Percentiles rank a stretch among this genome's conserved stretches.
Conservation (phyloP, 2,888 invertebrate species). For the Zygaena filipendulae region DNA sequence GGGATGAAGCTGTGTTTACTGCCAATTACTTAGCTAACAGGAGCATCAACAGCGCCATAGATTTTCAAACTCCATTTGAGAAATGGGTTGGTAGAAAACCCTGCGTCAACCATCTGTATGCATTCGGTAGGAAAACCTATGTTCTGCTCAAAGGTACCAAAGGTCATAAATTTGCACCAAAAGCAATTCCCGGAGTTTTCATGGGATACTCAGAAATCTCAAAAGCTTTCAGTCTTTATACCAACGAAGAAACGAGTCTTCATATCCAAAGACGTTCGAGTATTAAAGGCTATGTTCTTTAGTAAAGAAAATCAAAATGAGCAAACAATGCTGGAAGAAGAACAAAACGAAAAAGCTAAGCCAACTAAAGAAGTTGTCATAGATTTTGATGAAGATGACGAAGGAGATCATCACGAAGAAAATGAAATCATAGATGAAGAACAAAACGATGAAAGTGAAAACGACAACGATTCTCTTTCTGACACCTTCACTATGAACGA, state of each 20-base stretch:
- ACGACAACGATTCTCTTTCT: too few species aligned
- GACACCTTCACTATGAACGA: too few species aligned
- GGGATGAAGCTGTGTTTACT: slow-evolving; percentile 9
- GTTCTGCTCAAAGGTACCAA: slow-evolving; percentile 5
- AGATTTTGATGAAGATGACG: too few species aligned
- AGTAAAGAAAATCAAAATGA: background rate
- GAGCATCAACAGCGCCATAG: slow-evolving; percentile 1
- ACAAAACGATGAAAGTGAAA: too few species aligned
- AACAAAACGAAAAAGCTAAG: too few species aligned
- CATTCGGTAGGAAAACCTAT: slow-evolving; percentile 26
- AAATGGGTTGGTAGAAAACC: slow-evolving; percentile 5
- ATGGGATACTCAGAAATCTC: slow-evolving; percentile 1
- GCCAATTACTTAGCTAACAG: slow-evolving; percentile 6
- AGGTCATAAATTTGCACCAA: slow-evolving; percentile 7
- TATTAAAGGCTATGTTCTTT: slow-evolving; percentile 4
- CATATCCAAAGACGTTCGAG: slow-evolving; percentile 2
- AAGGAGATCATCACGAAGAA: slow-evolving; percentile 5
- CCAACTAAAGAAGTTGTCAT: too few species aligned
- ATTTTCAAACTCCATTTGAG: slow-evolving; percentile 1
- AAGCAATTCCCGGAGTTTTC: slow-evolving; percentile 6
- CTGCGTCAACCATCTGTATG: slow-evolving; percentile 19
- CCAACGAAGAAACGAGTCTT: background rate
- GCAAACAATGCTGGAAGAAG: too few species aligned
- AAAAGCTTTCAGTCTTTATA: slow-evolving; percentile 4
- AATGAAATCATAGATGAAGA: slow-evolving; percentile 7